Base-by-base conservation (phyloP, 2,797 vertebrate genomes). In the Hephaestus fuliginosus region DNA sequence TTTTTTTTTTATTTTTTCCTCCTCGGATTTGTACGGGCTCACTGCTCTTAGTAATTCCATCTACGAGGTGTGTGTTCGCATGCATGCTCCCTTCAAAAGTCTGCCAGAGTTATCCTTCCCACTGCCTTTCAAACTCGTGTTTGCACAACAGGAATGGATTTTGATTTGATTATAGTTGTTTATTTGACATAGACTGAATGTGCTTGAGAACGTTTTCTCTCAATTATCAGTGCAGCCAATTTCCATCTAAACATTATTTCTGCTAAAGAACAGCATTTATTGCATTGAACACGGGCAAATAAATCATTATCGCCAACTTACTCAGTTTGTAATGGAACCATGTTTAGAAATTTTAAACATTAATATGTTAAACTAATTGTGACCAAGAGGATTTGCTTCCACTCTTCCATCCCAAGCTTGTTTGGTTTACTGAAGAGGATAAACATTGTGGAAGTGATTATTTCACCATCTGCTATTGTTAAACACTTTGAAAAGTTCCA, bases 11-110 rank as follows among this genome's bases (percentile, higher is more conserved):
- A 1, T 20, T 5, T 12, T 46, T 4, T 61, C 76, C 33, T 57
- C 53, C 43, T 48, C 53, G 87, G 93, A 93, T 95, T 94, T 95
- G 91, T 92, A 88, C 81, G 73, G 92, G 82, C 87, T 91, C 79
- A 76, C 84, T 92, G 92, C 90, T 85, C 87, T 85, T 74, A 70
- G 90, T 91, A 92, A 90, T 92, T 91, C 84, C 86, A 91, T 85
- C 81, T 72, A 62, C 57, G 44, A 14, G 18, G 41, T 61, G 78
- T 75, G 66, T 58, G 81, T 41, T 56, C 9, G 25, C 64, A 7
- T 76, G 66, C 52, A 56, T 51, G 41, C 36, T 13, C 71, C 61
- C 48, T 58, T 73, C 55, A 28, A 61, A 81, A 78, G 80, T 70
- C 74, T 76, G 71, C 30, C 53, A 10, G 68, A 65, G 67, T 87